A percentile compares a stretch with the other conserved stretches of the same genome.
phyloP scores from a whole-genome alignment of 2,113 vertebrate genomes.

The Bos javanicus region DNA sequence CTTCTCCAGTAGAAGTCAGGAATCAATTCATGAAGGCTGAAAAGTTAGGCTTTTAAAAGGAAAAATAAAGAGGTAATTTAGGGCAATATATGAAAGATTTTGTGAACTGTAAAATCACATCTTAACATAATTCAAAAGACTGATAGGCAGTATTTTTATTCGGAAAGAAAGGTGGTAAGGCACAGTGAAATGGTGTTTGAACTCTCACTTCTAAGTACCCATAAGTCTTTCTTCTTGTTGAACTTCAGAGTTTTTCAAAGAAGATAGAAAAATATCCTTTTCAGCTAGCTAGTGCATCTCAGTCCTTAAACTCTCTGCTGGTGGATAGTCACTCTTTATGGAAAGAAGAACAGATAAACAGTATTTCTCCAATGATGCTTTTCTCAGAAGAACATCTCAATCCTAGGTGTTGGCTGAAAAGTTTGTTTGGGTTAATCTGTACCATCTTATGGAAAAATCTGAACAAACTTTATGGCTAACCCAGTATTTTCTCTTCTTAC shows the following conservation, averaged over 20 bases:
- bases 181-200: not conserved
- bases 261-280: slow-evolving; percentile 20
- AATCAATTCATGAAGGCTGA: not conserved
- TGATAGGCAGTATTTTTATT: slow-evolving; percentile 14
- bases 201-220: not conserved
- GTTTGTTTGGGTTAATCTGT: not conserved
- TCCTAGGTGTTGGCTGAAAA: not conserved
- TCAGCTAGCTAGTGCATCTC: not conserved
- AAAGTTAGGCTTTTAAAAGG: slow-evolving; percentile 1
- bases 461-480: not conserved
- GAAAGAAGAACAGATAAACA: not conserved
- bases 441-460: not conserved
- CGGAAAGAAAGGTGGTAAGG: not conserved
- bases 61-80: not conserved
- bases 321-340: not conserved
- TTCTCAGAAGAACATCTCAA: not conserved
- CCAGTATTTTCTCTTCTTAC: not conserved
- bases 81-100: not conserved
- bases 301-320: not conserved
- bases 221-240: not conserved
- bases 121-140: not conserved
- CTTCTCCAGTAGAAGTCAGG: not conserved
- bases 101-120: slow-evolving; percentile 13
- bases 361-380: not conserved
- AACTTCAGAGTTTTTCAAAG: slow-evolving; percentile 28